Evolutionary conservation across 2,113 vertebrate species (phyloP).

Genomic region (Cebidichthys violaceus): DNA sequence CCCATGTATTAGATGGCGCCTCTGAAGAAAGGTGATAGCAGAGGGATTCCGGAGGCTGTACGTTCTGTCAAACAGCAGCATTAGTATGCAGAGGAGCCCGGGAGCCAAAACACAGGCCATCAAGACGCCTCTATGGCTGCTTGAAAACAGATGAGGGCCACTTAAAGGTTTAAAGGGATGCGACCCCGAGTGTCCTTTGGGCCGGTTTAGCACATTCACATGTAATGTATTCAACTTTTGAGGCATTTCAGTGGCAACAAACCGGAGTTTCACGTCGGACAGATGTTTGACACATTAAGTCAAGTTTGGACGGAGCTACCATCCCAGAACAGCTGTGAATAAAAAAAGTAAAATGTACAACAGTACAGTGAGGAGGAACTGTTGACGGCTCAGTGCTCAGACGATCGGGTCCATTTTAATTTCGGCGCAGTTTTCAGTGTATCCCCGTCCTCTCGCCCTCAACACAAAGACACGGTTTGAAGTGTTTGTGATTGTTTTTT

Average conservation of each 20-base stretch:
- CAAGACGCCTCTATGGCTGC: conserved; percentile 18
- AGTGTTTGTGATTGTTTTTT: conserved; percentile 4
- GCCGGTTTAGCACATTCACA: conserved; percentile 14
- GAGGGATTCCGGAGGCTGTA: conserved; percentile 48
- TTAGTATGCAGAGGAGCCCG: conserved; percentile 55
- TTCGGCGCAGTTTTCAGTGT: neutral
- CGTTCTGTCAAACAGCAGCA: conserved; percentile 34
- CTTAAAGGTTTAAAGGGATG: conserved; percentile 25
- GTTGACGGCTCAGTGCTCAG: neutral
- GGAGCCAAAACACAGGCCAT: conserved; percentile 48
- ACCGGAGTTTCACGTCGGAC: too few relatives aligned
- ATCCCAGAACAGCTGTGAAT: neutral
- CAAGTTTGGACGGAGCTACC: neutral
- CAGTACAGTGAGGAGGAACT: too few relatives aligned
- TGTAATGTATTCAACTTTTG: conserved; percentile 20
- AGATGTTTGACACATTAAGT: neutral
- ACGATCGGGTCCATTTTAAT: neutral
- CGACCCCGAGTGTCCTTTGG: neutral
- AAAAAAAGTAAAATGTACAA: neutral
- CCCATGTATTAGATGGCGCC: conserved; percentile 35
- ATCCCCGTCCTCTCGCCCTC: conserved; percentile 14
- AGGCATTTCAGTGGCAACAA: too few relatives aligned
- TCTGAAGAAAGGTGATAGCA: conserved; percentile 48
- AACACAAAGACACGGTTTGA: neutral
- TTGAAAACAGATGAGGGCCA: conserved; percentile 33